Conservation (phyloP, 2,797 vertebrate genomes). For the Phrynocephalus guinanensis region DNA sequence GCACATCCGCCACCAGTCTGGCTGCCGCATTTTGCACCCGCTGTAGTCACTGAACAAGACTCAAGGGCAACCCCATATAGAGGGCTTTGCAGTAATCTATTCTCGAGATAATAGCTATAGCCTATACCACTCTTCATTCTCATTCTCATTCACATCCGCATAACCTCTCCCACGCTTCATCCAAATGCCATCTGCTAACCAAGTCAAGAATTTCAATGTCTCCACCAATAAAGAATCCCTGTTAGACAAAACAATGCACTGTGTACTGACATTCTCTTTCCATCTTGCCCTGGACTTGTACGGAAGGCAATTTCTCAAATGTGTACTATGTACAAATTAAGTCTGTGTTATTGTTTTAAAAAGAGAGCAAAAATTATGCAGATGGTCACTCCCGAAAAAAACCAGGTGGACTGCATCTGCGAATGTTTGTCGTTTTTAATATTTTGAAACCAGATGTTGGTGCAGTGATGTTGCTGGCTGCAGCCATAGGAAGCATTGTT, state of each 20-base stretch:
- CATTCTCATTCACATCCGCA: constrained; percentile 5
- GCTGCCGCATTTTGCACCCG: too few relatives aligned
- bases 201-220: constrained; percentile 41
- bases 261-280: constrained; percentile 8
- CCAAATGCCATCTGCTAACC: not conserved
- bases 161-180: constrained; percentile 26
- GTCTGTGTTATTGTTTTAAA: constrained; percentile 68
- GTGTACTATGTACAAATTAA: constrained; percentile 57
- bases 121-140: constrained; percentile 16
- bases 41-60: too few relatives aligned
- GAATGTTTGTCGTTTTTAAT: constrained; percentile 82
- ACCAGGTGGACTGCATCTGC: constrained; percentile 79
- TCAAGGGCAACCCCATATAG: too few relatives aligned
- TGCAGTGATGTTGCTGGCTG: constrained; percentile 69
- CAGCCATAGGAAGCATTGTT: constrained; percentile 76
- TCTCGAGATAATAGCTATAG: not conserved
- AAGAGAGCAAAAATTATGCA: constrained; percentile 72
- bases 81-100: too few relatives aligned
- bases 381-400: constrained; percentile 64
- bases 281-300: constrained; percentile 46
- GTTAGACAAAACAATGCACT: constrained; percentile 57
- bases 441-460: constrained; percentile 82
- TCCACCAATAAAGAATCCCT: constrained; percentile 19
- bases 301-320: constrained; percentile 56
- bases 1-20: too few relatives aligned